Evolutionary conservation across 1,140 invertebrate genomes (phyloP).

Genomic region (Achroia grisella): DNA sequence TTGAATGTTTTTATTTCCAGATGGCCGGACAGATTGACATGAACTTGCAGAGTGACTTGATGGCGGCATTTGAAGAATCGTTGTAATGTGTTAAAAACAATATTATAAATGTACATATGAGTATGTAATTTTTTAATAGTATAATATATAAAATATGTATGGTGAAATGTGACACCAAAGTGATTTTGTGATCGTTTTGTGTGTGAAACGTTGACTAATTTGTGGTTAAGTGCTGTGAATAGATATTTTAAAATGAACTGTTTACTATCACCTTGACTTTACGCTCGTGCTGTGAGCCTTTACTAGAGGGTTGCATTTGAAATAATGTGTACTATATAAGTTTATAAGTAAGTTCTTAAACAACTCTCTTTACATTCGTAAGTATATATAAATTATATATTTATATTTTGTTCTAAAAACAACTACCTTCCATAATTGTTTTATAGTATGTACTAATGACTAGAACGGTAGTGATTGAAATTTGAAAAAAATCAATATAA

Average conservation of each 20-base stretch:
- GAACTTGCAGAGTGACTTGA: slow-evolving; percentile 98
- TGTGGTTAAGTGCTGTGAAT: slow-evolving; percentile 72
- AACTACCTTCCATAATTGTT: slow-evolving; percentile 65
- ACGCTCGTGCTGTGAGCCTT: slow-evolving; percentile 47
- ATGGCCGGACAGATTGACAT: slow-evolving; percentile 97
- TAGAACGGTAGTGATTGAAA: slow-evolving; percentile 54
- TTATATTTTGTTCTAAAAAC: slow-evolving; percentile 65
- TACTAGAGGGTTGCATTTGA: slow-evolving; percentile 60
- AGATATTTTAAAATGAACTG: slow-evolving; percentile 67
- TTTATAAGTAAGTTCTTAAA: slow-evolving; percentile 65
- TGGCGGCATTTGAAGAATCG: slow-evolving; percentile 97
- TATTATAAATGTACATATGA: slow-evolving; percentile 57
- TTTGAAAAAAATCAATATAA: slow-evolving; percentile 50
- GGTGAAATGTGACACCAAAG: slow-evolving; percentile 54
- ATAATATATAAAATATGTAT: slow-evolving; percentile 63
- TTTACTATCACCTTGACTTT: slow-evolving; percentile 62
- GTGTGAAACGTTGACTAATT: slow-evolving; percentile 66
- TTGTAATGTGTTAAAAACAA: slow-evolving; percentile 76
- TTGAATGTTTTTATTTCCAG: slow-evolving; percentile 79
- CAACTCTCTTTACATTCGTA: slow-evolving; percentile 69
- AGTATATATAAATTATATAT: slow-evolving; percentile 64
- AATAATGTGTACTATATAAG: slow-evolving; percentile 65
- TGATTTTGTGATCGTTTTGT: slow-evolving; percentile 62
- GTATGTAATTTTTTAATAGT: slow-evolving; percentile 50
- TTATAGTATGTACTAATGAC: slow-evolving; percentile 66